Base-by-base conservation (phyloP, 2,113 vertebrate species). In the Pipra filicauda region DNA sequence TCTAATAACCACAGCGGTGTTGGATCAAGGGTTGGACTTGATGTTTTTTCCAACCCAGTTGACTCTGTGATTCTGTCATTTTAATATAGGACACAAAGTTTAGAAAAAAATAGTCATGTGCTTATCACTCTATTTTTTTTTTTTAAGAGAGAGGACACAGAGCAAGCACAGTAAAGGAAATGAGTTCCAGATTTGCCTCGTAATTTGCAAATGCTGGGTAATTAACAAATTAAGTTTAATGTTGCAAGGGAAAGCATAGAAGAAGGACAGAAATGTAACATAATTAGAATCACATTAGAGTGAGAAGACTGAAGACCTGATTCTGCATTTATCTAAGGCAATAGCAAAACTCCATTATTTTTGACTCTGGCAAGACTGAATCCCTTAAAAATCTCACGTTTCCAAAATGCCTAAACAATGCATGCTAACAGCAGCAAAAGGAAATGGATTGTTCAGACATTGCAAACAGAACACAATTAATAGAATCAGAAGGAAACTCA, bases 161-260 rank as follows among this genome's bases (percentile, higher is more conserved):
- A 94, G 71, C 27, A 93, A 93, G 35, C 16, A 71, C 16, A 71
- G 41, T 52, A 91, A 89, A 73, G 75, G 66, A 94, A 97, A 89
- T 35, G 46, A 85, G 39, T 94, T 92, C 71, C 91, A 78, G 75
- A 75, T 48, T 81, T 92, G 31, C 64, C n/a, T 93, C 2, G 1
- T 79, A 90, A 91, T 96, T 97, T 96, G 39, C 59, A 92, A 97
- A 94, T 86, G 46, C 20, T 83, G 22, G 31, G 22, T 88, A 96
- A 96, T 95, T 95, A 96, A 87, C 69, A 88, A 96, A 96, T 96
- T 94, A 95, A 90, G 39, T 95, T 97, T 93, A 94, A 93, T 46
- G 28, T 83, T 97, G 39, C 57, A 96, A 92, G 44, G 35, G 84
- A 97, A 95, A 96, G 77, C 84, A 91, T 67, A 95, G 72, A 90